Evolutionary conservation across 2,888 invertebrate species (phyloP).

Genomic region (Apamea monoglypha): DNA sequence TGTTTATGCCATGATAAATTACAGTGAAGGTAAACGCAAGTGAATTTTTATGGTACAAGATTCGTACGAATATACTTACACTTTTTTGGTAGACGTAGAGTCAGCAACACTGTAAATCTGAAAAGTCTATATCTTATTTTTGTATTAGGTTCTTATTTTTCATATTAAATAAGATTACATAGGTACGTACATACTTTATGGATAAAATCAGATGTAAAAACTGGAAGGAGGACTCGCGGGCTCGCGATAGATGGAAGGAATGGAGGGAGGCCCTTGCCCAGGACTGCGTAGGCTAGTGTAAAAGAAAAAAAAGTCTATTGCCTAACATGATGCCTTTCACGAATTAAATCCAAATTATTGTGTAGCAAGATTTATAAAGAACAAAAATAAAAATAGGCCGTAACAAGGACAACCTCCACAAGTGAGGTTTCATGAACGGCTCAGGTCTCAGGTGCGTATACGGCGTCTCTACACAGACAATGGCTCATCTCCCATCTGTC

Average conservation of each 20-base stretch:
- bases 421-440: no score
- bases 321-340: no score
- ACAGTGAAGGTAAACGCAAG: slow-evolving; percentile 1
- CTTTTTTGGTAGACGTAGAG: slow-evolving; percentile 19
- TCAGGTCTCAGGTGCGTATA: no score
- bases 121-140: background rate
- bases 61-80: slow-evolving; percentile 16
- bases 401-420: no score
- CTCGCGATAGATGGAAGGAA: background rate
- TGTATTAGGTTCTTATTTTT: background rate
- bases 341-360: no score
- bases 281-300: no score
- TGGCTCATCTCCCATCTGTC: background rate
- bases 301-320: background rate
- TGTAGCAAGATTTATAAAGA: no score
- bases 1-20: slow-evolving; percentile 18
- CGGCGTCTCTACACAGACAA: no score
- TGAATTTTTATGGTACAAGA: background rate
- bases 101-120: background rate
- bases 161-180: background rate
- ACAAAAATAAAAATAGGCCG: no score
- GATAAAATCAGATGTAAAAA: background rate
- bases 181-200: background rate
- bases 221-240: background rate
- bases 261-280: background rate